phyloP scores from a whole-genome alignment of 2,113 vertebrate genomes.

The Pelecanus crispus region DNA sequence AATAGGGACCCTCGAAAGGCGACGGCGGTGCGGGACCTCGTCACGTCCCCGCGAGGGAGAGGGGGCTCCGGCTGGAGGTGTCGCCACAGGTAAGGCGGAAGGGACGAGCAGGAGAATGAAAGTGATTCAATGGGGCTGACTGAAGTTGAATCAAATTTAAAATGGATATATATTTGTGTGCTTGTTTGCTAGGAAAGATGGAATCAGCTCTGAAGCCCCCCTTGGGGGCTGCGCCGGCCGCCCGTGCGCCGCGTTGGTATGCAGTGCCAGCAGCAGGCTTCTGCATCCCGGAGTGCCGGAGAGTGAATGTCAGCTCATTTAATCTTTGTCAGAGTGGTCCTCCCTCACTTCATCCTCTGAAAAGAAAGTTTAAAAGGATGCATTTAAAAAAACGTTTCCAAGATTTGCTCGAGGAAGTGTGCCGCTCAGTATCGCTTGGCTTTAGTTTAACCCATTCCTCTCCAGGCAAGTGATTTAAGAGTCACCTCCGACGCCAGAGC shows the following conservation, averaged over 20 bases:
- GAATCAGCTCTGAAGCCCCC: background rate
- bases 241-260: background rate
- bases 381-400: background rate
- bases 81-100: background rate
- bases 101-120: background rate
- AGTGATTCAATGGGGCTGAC: too few species aligned
- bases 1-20: background rate
- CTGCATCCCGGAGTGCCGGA: background rate
- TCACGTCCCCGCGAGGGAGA: accelerated
- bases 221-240: background rate
- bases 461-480: background rate
- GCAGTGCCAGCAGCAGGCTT: background rate
- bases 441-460: background rate
- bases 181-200: background rate
- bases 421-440: background rate
- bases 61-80: background rate
- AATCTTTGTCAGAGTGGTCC: background rate
- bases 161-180: background rate
- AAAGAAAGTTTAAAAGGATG: background rate
- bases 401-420: background rate
- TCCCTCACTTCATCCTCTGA: background rate
- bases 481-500: background rate
- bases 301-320: slow-evolving; percentile 11
- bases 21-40: accelerated
- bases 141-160: background rate